Evolutionary conservation across 2,888 invertebrate genomes (phyloP).

Genomic region (Entomobrya proxima): DNA sequence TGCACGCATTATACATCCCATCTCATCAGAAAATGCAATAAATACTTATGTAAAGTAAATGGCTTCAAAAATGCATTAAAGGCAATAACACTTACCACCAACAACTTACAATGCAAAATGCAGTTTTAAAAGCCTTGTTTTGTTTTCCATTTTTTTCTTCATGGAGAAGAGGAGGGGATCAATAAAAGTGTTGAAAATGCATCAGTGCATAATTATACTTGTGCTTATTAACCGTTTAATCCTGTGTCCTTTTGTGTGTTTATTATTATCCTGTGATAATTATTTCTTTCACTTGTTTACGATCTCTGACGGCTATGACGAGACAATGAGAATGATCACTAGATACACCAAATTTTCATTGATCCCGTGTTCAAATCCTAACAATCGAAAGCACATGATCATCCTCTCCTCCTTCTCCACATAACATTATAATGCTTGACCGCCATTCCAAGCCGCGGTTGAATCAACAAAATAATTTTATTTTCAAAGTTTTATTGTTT

Average conservation of each 20-base stretch:
- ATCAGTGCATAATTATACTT: constrained; percentile 30
- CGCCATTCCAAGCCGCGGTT: not conserved
- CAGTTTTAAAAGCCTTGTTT: constrained; percentile 54
- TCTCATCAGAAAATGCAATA: constrained; percentile 9
- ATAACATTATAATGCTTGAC: too few species aligned
- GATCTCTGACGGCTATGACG: not conserved
- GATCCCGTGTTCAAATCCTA: constrained; percentile 29
- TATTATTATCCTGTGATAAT: constrained; percentile 41
- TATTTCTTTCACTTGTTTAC: constrained; percentile 25
- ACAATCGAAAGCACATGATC: not conserved
- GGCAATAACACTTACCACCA: constrained; percentile 38
- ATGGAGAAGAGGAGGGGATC: constrained; percentile 31
- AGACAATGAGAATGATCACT: not conserved
- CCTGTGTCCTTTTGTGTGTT: constrained; percentile 44
- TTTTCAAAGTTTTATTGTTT: constrained; percentile 1
- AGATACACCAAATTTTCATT: not conserved
- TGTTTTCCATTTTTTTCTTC: constrained; percentile 14
- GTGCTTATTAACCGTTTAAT: constrained; percentile 52
- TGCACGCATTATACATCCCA: constrained; percentile 10
- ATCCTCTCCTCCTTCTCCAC: too few species aligned
- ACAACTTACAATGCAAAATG: constrained; percentile 24
- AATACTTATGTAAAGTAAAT: constrained; percentile 41
- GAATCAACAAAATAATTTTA: not conserved
- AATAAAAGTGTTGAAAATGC: constrained; percentile 56
- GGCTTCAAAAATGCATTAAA: constrained; percentile 31